phyloP scores from a whole-genome alignment of 2,113 vertebrate species.

The Zapus hudsonius region DNA sequence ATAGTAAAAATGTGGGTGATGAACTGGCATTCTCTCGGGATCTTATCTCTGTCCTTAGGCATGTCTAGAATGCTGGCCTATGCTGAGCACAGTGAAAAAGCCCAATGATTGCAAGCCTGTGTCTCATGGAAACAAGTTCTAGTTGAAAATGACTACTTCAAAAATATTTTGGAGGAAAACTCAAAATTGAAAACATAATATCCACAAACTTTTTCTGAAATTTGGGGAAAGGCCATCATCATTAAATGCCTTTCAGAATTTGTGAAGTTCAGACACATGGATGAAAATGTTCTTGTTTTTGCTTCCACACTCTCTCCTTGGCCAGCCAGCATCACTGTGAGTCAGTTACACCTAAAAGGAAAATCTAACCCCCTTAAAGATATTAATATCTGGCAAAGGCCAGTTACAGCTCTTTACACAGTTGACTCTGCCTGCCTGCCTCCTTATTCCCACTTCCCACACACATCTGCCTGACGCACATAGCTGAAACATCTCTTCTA shows the following conservation, averaged over 20 bases:
- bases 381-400: background rate
- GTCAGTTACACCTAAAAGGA: background rate
- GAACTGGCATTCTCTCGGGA: background rate
- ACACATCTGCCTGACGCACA: background rate
- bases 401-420: background rate
- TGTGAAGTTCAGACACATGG: background rate
- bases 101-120: background rate
- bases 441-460: background rate
- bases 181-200: background rate
- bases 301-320: background rate
- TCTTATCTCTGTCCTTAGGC: background rate
- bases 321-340: background rate
- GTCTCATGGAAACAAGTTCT: background rate
- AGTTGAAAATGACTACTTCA: background rate
- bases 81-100: background rate
- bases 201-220: slow-evolving; percentile 29
- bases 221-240: background rate
- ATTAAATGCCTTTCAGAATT: slow-evolving; percentile 25
- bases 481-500: background rate
- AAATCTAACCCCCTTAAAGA: slow-evolving; percentile 23
- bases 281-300: slow-evolving; percentile 38
- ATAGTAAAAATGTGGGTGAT: background rate
- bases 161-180: background rate
- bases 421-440: background rate
- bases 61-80: background rate